A percentile compares a stretch with the other conserved stretches of the same genome.
Evolutionary conservation across 2,888 invertebrate genomes (phyloP).

Genomic region (Laspeyria flexula): DNA sequence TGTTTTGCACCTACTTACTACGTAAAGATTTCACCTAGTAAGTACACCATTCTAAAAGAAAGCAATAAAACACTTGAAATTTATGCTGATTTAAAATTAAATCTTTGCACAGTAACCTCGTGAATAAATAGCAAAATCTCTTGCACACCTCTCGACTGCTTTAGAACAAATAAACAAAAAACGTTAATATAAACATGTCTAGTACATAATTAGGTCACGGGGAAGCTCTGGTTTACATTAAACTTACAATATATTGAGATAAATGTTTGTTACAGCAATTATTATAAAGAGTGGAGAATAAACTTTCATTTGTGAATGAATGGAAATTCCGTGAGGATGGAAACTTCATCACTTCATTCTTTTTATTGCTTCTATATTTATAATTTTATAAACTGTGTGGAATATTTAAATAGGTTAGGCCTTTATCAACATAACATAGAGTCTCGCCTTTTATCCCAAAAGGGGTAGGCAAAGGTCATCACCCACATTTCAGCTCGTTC

Average conservation of each 20-base stretch:
- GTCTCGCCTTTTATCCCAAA: no score
- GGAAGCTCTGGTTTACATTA: slow-evolving; percentile 36
- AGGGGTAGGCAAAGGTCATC: no score
- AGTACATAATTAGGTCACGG: slow-evolving; percentile 51
- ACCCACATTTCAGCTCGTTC: no score
- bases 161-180: slow-evolving; percentile 48
- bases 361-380: no score
- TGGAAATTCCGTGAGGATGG: neutral
- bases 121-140: slow-evolving; percentile 9
- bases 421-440: no score
- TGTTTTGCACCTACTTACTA: no score
- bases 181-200: slow-evolving; percentile 53
- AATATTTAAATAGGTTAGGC: no score
- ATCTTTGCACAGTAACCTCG: slow-evolving; percentile 5
- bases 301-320: neutral
- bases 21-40: no score
- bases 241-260: slow-evolving; percentile 14
- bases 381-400: no score
- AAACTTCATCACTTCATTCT: no score
- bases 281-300: slow-evolving; percentile 1
- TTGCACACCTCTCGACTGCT: slow-evolving; percentile 11
- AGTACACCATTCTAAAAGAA: no score
- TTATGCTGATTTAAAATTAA: slow-evolving; percentile 8
- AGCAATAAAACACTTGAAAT: no score
- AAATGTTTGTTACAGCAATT: slow-evolving; percentile 1